Conservation (phyloP, 1,140 invertebrate species). For the Cydia amplana region DNA sequence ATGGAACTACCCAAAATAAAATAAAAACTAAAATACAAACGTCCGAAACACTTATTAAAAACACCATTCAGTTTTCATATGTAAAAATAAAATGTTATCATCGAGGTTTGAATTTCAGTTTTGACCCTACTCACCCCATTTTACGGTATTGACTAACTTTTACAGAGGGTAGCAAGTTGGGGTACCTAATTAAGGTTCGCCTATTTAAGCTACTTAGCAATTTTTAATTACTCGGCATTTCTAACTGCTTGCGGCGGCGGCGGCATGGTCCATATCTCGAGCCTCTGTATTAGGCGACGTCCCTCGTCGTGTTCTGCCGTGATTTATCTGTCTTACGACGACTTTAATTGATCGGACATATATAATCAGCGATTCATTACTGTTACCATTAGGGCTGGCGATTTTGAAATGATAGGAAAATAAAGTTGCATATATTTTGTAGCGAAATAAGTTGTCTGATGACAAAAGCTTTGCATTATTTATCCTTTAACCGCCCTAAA, state of each 20-base stretch:
- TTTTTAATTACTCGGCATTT: slow-evolving; percentile 27
- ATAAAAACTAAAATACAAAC: too few species aligned
- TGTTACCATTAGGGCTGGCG: slow-evolving; percentile 20
- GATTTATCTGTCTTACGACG: slow-evolving; percentile 47
- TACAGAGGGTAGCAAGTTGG: neutral
- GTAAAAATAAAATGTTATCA: too few species aligned
- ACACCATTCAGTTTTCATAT: too few species aligned
- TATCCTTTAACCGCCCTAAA: too few species aligned
- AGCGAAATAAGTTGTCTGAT: too few species aligned
- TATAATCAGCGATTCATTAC: slow-evolving; percentile 34
- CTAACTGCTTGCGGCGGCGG: neutral
- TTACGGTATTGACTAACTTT: neutral
- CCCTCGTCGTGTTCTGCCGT: slow-evolving; percentile 41
- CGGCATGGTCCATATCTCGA: slow-evolving; percentile 5
- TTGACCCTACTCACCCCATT: too few species aligned
- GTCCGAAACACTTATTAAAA: too few species aligned
- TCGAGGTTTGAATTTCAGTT: too few species aligned
- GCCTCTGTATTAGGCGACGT: slow-evolving; percentile 23
- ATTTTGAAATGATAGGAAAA: neutral
- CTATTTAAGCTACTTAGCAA: neutral
- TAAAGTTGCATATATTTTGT: too few species aligned
- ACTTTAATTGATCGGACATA: slow-evolving; percentile 49
- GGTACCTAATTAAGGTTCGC: neutral
- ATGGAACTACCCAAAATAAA: too few species aligned
- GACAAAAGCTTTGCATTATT: too few species aligned